A percentile compares a stretch with the other conserved stretches of the same genome.
phyloP scores from a whole-genome alignment of 2,797 vertebrate genomes.

The Cyprinella venusta region DNA sequence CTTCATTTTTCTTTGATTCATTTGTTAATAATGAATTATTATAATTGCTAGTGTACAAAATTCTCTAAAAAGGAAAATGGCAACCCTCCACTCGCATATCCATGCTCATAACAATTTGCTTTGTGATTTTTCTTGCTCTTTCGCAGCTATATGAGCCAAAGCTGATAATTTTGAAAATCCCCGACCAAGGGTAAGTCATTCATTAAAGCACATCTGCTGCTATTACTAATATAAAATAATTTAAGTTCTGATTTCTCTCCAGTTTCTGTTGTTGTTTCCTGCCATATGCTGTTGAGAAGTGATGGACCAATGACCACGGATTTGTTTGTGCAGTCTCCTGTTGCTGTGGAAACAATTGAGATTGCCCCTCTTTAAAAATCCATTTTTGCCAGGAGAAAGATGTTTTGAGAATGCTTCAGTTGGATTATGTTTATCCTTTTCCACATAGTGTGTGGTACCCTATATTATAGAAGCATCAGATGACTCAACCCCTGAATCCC shows the following conservation, averaged over 20 bases:
- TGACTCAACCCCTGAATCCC: not conserved
- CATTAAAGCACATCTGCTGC: not conserved
- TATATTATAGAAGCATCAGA: slow-evolving; percentile 8
- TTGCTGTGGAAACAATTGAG: slow-evolving; percentile 36
- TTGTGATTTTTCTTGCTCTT: not conserved
- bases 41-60: not conserved
- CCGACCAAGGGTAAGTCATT: not conserved
- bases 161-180: not conserved
- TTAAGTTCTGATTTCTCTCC: not conserved
- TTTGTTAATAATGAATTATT: not conserved
- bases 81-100: not conserved
- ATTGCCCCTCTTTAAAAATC: slow-evolving; percentile 31
- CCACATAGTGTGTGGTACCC: not conserved
- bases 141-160: not conserved
- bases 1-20: not conserved
- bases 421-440: slow-evolving; percentile 4
- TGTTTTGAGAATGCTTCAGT: not conserved
- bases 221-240: not conserved
- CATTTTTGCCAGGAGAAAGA: not conserved
- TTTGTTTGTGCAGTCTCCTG: slow-evolving; percentile 21
- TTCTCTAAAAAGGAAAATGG: not conserved
- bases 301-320: not conserved
- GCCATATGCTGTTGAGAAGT: not conserved
- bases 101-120: not conserved
- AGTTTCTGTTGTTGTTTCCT: not conserved